Conservation (phyloP, 2,888 invertebrate species). For the Macrosiphum euphorbiae region DNA sequence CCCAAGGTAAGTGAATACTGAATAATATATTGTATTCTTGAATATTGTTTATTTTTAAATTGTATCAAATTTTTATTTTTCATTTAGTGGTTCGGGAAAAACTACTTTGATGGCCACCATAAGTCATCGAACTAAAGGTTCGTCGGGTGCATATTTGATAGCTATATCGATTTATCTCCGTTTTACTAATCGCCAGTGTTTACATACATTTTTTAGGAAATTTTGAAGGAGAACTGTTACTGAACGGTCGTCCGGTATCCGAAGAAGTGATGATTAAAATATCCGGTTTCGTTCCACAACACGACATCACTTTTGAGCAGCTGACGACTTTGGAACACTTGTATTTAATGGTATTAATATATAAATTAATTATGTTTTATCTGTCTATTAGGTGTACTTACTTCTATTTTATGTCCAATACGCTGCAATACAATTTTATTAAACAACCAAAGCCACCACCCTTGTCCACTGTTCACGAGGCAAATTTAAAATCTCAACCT, state of each 20-base stretch:
- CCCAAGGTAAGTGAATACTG: conserved; percentile 73
- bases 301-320: conserved; percentile 84
- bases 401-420: not conserved
- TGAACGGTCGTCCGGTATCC: conserved; percentile 78
- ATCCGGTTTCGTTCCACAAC: conserved; percentile 89
- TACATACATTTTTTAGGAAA: conserved; percentile 71
- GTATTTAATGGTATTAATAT: conserved; percentile 81
- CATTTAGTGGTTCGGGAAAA: conserved; percentile 81
- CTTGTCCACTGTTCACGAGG: too few relatives aligned
- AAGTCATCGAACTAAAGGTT: conserved; percentile 79
- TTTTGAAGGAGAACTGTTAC: conserved; percentile 78
- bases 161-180: not conserved
- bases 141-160: conserved; percentile 41
- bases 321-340: conserved; percentile 87
- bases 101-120: conserved; percentile 82
- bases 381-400: not conserved
- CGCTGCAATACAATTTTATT: not conserved
- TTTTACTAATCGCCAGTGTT: not conserved
- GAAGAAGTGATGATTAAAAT: conserved; percentile 79
- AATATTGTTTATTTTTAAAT: not conserved
- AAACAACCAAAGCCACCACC: not conserved
- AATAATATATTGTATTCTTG: not conserved
- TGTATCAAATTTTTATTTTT: conserved; percentile 64
- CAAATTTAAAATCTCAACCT: too few relatives aligned
- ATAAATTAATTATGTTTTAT: not conserved